Evolutionary conservation across 2,888 invertebrate species (phyloP).

Genomic region (Gasteruption jaculator): DNA sequence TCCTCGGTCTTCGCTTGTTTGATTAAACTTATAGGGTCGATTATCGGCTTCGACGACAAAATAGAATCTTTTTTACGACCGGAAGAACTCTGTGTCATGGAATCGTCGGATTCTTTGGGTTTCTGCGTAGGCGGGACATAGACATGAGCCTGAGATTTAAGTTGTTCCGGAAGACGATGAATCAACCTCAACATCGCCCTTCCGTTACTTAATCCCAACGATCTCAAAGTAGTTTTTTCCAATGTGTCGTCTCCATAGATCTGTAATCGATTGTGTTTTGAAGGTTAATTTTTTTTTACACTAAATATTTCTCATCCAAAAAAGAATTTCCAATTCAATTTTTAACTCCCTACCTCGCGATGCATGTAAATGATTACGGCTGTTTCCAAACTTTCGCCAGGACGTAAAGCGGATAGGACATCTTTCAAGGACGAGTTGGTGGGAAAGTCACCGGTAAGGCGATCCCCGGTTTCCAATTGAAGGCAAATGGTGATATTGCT

Average conservation of each 20-base stretch:
- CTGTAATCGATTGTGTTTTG: slow-evolving; percentile 22
- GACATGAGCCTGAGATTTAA: slow-evolving; percentile 69
- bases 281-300: neutral
- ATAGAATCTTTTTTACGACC: too few relatives aligned
- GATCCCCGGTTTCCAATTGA: slow-evolving; percentile 70
- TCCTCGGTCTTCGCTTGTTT: too few relatives aligned
- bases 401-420: slow-evolving; percentile 58
- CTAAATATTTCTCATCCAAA: neutral
- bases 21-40: too few relatives aligned
- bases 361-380: slow-evolving; percentile 42
- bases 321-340: too few relatives aligned
- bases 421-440: slow-evolving; percentile 58
- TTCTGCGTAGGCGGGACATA: slow-evolving; percentile 53
- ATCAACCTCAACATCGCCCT: slow-evolving; percentile 70
- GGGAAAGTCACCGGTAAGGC: slow-evolving; percentile 59
- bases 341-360: slow-evolving; percentile 35
- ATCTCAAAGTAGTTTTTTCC: slow-evolving; percentile 66
- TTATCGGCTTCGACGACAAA: too few relatives aligned
- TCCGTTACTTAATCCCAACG: slow-evolving; percentile 73
- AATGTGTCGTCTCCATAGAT: slow-evolving; percentile 67
- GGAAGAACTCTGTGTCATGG: too few relatives aligned
- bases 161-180: slow-evolving; percentile 63
- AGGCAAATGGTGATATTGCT: slow-evolving; percentile 70
- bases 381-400: slow-evolving; percentile 50
- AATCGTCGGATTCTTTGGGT: too few relatives aligned